Evolutionary conservation across 2,888 invertebrate genomes (phyloP), one percentile per base, ranked within the genome.

Genomic region (Thalpophila matura): DNA sequence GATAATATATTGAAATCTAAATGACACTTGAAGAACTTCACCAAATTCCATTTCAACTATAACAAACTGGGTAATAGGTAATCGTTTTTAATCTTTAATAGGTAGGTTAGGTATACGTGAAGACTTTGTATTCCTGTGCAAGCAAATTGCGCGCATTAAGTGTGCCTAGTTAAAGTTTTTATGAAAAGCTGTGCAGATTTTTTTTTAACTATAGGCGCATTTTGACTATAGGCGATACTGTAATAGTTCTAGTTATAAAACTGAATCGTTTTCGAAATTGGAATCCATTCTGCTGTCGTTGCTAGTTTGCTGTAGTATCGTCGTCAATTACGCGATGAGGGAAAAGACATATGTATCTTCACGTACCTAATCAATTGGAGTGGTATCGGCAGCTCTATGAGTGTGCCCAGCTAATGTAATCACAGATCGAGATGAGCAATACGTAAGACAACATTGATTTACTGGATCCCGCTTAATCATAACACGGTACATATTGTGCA

Each of bases 371-470:
- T n/a, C n/a, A n/a, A n/a, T n/a, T n/a, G n/a, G n/a, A n/a, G n/a
- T 7, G 63, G 46, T 53, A 16, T 29, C n/a, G 61, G 5, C 42
- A 7, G 6, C 55, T 74, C 74, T 50, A 24, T 61, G 22, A 12
- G 12, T 57, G 38, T 37, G 35, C 65, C 10, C 67, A 45, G 49
- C 68, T 79, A 65, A 65, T 70, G 69, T 80, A 80, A 81, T 83
- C 82, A 80, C 63, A 78, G 73, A 77, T 75, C 77, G 73, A 79
- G 81, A 81, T 79, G 83, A 83, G 81, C 78, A 73, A 75, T 80
- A 77, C 71, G 69, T 68, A 75, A 81, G 79, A 82, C 82, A 83
- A 85, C 87, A 80, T 82, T 85, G 87, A 86, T 86, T 83, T 86
- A 87, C 81, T 63, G 76, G 67, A 76, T 73, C 59, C 58, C 72